phyloP scores from a whole-genome alignment of 2,797 vertebrate genomes.

The Sebastes paucispinis region DNA sequence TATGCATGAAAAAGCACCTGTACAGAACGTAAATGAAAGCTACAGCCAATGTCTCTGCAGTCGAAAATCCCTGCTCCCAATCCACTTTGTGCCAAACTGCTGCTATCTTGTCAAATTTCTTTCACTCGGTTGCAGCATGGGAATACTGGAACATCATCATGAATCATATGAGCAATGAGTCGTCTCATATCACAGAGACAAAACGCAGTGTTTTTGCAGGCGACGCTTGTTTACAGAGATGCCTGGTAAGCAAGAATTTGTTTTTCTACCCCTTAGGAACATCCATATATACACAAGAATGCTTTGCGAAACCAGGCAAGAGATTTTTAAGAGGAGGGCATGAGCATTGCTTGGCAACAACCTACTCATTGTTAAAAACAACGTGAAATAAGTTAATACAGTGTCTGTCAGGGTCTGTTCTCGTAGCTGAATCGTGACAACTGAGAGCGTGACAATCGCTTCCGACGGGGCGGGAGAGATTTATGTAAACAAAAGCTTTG shows the following conservation, averaged over 20 bases:
- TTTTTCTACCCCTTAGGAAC: slow-evolving; percentile 18
- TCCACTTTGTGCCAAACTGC: slow-evolving; percentile 37
- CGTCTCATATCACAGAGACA: slow-evolving; percentile 43
- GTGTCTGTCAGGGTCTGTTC: slow-evolving; percentile 3
- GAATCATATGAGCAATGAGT: slow-evolving; percentile 44
- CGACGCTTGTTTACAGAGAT: slow-evolving; percentile 44
- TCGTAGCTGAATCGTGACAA: slow-evolving; percentile 28
- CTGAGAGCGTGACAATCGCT: slow-evolving; percentile 19
- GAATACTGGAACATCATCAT: slow-evolving; percentile 32
- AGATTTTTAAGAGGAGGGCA: slow-evolving; percentile 28
- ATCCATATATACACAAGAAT: slow-evolving; percentile 39
- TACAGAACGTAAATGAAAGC: slow-evolving; percentile 24
- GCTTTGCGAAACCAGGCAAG: slow-evolving; percentile 14
- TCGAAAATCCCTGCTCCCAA: slow-evolving; percentile 21
- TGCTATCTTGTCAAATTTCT: slow-evolving; percentile 31
- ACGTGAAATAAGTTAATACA: slow-evolving; percentile 13
- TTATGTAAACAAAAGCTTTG: slow-evolving; percentile 41
- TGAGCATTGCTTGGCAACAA: slow-evolving; percentile 21
- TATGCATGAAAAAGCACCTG: slow-evolving; percentile 18
- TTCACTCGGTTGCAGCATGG: slow-evolving; percentile 14
- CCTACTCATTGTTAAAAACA: slow-evolving; percentile 23
- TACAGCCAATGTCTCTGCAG: slow-evolving; percentile 28
- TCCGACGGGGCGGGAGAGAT: slow-evolving; percentile 37
- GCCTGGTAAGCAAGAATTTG: slow-evolving; percentile 46
- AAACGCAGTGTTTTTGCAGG: slow-evolving; percentile 31